phyloP scores from a whole-genome alignment of 53 echinoderm and acorn worm species.

The Antedon mediterranea region DNA sequence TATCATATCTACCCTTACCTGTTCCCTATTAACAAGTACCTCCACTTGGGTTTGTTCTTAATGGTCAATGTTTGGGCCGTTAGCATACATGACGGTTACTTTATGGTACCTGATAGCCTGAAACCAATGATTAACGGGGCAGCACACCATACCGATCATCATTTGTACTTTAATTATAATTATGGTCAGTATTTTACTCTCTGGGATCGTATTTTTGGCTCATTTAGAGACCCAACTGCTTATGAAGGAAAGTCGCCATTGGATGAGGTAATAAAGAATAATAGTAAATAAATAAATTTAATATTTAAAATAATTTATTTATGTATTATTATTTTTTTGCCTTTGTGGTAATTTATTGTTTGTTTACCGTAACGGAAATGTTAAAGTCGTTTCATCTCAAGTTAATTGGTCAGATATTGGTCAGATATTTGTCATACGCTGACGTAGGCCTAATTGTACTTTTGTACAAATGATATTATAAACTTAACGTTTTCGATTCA shows the following conservation, averaged over 20 bases:
- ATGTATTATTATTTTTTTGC: no score
- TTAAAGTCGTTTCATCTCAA: no score
- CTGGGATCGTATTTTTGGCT: conserved; percentile 3
- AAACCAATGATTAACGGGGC: not conserved
- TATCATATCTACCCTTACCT: conserved; percentile 7
- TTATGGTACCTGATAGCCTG: not conserved
- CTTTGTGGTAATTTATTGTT: no score
- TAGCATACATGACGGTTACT: conserved; percentile 3
- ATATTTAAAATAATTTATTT: no score
- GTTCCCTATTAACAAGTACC: conserved; percentile 1
- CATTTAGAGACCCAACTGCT: not conserved
- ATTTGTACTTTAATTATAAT: conserved; percentile 4
- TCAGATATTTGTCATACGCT: no score
- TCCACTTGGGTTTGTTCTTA: not conserved
- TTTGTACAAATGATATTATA: no score
- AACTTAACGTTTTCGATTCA: no score
- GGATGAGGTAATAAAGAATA: conserved; percentile 3
- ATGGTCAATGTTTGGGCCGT: conserved; percentile 2
- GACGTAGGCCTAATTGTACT: no score
- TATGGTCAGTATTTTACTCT: conserved; percentile 9
- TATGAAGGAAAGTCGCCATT: conserved; percentile 1
- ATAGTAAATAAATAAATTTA: no score
- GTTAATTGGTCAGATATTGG: no score
- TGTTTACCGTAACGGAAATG: no score
- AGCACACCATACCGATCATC: conserved; percentile 8